A percentile compares a stretch with the other conserved stretches of the same genome.
Evolutionary conservation across 2,888 invertebrate species (phyloP).

Genomic region (Eupithecia vulgata): DNA sequence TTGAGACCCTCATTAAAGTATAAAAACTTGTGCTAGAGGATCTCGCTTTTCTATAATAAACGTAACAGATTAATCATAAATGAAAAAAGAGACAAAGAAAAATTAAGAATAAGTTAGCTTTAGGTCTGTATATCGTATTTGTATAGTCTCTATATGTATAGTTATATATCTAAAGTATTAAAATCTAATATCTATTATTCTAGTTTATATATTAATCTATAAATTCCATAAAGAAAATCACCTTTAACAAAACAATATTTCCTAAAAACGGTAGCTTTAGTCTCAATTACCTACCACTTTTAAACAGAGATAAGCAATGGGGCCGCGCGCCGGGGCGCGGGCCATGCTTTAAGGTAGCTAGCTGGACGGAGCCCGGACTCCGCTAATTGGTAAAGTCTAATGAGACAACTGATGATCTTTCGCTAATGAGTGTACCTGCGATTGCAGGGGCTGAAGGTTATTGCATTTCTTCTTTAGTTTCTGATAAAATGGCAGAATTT

Average conservation of each 20-base stretch:
- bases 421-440: conserved; percentile 62
- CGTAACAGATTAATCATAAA: too few species aligned
- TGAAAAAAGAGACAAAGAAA: too few species aligned
- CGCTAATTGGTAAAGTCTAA: conserved; percentile 75
- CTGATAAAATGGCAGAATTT: background rate
- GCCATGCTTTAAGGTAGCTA: conserved; percentile 36
- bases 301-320: conserved; percentile 4
- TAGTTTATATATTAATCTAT: too few species aligned
- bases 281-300: background rate
- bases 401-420: conserved; percentile 75
- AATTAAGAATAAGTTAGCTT: too few species aligned
- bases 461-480: background rate
- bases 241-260: background rate
- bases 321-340: conserved; percentile 1
- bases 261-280: background rate
- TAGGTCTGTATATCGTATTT: too few species aligned
- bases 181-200: too few species aligned
- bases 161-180: too few species aligned
- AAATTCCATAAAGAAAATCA: background rate
- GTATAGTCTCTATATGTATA: too few species aligned
- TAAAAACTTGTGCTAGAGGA: too few species aligned
- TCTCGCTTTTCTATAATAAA: too few species aligned
- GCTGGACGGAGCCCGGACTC: conserved; percentile 45
- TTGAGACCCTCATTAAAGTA: too few species aligned
- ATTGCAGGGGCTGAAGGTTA: conserved; percentile 28